Percentiles rank a stretch among this genome's conserved stretches.
Conservation (phyloP, 2,797 vertebrate species). For the Xiphorhynchus erythropygius region DNA sequence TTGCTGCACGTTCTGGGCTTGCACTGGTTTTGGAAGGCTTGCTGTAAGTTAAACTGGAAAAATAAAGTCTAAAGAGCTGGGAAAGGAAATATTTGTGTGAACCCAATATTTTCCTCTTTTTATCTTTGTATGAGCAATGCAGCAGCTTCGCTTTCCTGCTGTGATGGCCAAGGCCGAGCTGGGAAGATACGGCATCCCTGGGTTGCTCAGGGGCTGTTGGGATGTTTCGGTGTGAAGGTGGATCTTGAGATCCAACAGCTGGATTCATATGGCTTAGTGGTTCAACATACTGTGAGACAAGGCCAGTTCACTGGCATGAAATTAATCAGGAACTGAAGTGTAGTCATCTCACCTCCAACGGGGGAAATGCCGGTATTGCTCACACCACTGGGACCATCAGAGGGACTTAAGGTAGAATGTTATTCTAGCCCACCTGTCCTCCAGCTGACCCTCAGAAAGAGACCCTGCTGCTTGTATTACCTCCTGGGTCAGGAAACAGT, state of each 20-base stretch:
- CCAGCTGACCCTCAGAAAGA: neutral
- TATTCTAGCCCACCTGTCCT: neutral
- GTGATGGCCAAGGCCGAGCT: neutral
- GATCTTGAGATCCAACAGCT: neutral
- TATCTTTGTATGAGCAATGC: neutral
- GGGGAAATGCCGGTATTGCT: neutral
- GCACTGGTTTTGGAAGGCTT: neutral
- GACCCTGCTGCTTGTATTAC: neutral
- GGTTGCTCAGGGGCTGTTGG: neutral
- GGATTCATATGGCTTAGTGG: neutral
- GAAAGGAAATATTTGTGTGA: constrained; percentile 18
- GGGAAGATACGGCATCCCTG: neutral
- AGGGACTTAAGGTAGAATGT: neutral
- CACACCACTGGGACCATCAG: neutral
- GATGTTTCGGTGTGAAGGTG: neutral
- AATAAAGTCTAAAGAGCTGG: neutral
- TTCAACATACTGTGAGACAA: neutral
- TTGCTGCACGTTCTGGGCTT: neutral
- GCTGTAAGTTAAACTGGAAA: neutral
- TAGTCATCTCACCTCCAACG: fast-evolving
- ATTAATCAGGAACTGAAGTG: neutral
- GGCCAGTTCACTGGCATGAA: neutral
- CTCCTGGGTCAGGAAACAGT: neutral
- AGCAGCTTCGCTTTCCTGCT: neutral
- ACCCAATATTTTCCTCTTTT: neutral